Evolutionary conservation across 2,888 invertebrate genomes (phyloP), one percentile per base, ranked within the genome.

Genomic region (Hydrotaea diabolus): DNA sequence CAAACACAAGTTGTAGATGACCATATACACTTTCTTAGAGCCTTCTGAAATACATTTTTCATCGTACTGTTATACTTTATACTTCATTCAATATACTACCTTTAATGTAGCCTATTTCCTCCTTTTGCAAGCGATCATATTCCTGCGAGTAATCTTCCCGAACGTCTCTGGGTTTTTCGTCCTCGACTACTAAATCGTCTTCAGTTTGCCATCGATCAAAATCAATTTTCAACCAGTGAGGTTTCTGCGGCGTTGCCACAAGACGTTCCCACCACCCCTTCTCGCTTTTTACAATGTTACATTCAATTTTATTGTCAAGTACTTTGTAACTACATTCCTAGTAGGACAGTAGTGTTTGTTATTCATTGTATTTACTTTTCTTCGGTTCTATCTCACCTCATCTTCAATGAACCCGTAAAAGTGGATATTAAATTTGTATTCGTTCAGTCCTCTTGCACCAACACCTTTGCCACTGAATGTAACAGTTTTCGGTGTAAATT

Each of bases 191-290:
- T 7, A 89, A 85, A 82, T 94, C 94, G 55, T 94, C 95, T 87
- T 97, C 97, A 3, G 95, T 95, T 89, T 95, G 95, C 96, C 98
- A 98, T 78, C 96, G 94, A 92, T 98, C 98, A 93, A 98, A 98
- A 93, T 98, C 98, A 87, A 98, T 95, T 94, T 97, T 98, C 4
- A 98, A 92, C 98, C 98, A 98, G 0, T 96, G 95, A 0, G 97
- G 97, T 92, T 98, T 98, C 88, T 96, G 95, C 0, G 96, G 95
- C 85, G 96, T 95, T 11, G 95, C 94, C 0, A 95, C 96, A 19
- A 98, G 93, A 71, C 98, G 93, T 0, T 97, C 96, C 98, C 98
- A 98, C 95, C 96, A 97, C 0, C 94, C 94, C 0, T 93, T 92
- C 36, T 94, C 93, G 55, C 93, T 91, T 91, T 98, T 98, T 74